phyloP scores from a whole-genome alignment of 2,888 invertebrate species.

The Gryllus longicercus region DNA sequence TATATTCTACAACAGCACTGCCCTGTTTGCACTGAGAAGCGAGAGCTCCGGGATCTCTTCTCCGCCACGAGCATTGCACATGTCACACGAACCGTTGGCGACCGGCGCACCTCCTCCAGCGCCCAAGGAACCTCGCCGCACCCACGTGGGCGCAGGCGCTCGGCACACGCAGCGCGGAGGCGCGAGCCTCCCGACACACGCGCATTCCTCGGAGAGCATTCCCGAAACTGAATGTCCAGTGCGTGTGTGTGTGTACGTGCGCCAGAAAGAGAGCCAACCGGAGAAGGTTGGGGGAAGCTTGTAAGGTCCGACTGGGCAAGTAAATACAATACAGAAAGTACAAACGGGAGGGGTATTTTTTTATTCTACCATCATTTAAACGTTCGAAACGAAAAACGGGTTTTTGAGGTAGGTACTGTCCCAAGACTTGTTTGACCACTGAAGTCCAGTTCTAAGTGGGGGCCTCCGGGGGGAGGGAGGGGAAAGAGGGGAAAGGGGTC shows the following conservation, averaged over 20 bases:
- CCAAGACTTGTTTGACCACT: slow-evolving; percentile 35
- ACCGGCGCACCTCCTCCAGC: no score
- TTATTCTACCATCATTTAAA: slow-evolving; percentile 26
- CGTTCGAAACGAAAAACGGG: slow-evolving; percentile 28
- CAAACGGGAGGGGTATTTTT: slow-evolving; percentile 23
- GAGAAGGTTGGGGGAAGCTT: slow-evolving; percentile 19
- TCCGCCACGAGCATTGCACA: no score
- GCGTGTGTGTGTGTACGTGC: background rate
- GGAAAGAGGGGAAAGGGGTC: background rate
- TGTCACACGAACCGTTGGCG: no score
- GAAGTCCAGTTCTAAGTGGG: slow-evolving; percentile 26
- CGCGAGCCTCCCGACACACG: background rate
- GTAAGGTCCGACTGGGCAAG: slow-evolving; percentile 30
- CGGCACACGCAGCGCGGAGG: background rate
- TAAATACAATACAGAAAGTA: slow-evolving; percentile 28
- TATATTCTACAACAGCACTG: no score
- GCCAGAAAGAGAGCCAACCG: slow-evolving; percentile 18
- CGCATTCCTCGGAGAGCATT: background rate
- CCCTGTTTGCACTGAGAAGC: no score
- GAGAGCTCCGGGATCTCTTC: no score
- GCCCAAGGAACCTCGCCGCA: background rate
- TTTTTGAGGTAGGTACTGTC: slow-evolving; percentile 32
- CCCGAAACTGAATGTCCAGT: background rate
- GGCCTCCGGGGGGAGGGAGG: background rate
- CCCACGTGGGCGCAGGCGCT: background rate